A percentile compares a stretch with the other conserved stretches of the same genome.
Conservation (phyloP, 92 coral and sea anemone species). For the Heliopora coerulea region DNA sequence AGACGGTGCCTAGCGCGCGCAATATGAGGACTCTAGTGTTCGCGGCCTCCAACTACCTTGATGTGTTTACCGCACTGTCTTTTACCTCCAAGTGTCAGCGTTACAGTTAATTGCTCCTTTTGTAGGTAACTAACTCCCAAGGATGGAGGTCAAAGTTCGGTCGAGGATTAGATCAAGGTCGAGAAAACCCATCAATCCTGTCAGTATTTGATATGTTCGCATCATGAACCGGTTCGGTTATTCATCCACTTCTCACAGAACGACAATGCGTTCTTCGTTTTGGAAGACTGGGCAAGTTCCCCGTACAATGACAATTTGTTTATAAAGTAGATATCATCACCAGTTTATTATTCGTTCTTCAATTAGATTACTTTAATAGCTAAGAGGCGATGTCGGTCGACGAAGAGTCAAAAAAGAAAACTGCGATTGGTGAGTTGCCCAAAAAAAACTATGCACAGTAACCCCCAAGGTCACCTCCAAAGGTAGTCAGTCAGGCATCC, state of each 20-base stretch:
- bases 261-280: no score
- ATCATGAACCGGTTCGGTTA: no score
- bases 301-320: conserved; percentile 32
- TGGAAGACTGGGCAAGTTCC: no score
- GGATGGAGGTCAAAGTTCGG: conserved; percentile 34
- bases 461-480: conserved; percentile 31
- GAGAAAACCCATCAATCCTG: background rate
- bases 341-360: conserved; percentile 7
- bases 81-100: conserved; percentile 27
- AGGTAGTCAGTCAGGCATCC: background rate
- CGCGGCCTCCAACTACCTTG: conserved; percentile 13
- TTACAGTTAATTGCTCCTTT: conserved; percentile 29
- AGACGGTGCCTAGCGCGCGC: conserved; percentile 24
- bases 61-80: conserved; percentile 17
- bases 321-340: background rate
- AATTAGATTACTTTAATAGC: conserved; percentile 37
- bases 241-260: no score
- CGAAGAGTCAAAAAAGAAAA: conserved; percentile 37
- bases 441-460: conserved; percentile 18
- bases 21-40: conserved; percentile 2
- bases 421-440: conserved; percentile 30
- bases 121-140: background rate
- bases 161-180: background rate
- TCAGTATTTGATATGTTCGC: background rate
- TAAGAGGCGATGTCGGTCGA: conserved; percentile 22